Percentiles rank a stretch among this genome's conserved stretches.
Conservation (phyloP, 2,113 vertebrate genomes). For the Vombatus ursinus region DNA sequence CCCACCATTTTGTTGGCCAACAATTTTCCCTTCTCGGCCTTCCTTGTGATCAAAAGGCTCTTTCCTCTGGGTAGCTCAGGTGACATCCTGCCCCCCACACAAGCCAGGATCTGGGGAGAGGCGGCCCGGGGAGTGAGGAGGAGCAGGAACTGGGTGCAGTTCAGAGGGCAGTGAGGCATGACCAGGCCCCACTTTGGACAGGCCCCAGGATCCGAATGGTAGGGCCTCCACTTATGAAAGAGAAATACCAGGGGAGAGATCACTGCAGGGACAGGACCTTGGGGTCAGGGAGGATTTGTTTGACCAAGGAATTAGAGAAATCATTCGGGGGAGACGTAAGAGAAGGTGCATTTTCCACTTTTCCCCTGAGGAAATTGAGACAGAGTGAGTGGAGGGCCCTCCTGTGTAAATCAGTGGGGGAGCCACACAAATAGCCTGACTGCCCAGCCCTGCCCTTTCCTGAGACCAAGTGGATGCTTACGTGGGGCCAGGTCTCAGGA, state of each 20-base stretch:
- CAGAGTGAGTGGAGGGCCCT: not conserved
- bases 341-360: not conserved
- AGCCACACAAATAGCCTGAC: not conserved
- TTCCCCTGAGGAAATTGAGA: not conserved
- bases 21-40: not conserved
- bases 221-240: not conserved
- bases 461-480: not conserved
- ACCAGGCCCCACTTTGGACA: not conserved
- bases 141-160: not conserved
- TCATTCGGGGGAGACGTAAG: not conserved
- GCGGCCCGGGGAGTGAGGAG: not conserved
- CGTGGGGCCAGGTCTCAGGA: not conserved
- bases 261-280: not conserved
- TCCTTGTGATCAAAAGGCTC: slow-evolving; percentile 1
- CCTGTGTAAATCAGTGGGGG: not conserved
- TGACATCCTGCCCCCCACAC: not conserved
- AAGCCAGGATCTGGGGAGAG: not conserved
- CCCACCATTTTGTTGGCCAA: not conserved
- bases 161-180: not conserved
- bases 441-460: not conserved
- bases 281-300: not conserved
- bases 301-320: not conserved
- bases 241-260: not conserved
- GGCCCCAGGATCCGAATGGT: not conserved
- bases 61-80: not conserved